Conservation (phyloP, 1,140 invertebrate species). For the Drosophila murphyi region DNA sequence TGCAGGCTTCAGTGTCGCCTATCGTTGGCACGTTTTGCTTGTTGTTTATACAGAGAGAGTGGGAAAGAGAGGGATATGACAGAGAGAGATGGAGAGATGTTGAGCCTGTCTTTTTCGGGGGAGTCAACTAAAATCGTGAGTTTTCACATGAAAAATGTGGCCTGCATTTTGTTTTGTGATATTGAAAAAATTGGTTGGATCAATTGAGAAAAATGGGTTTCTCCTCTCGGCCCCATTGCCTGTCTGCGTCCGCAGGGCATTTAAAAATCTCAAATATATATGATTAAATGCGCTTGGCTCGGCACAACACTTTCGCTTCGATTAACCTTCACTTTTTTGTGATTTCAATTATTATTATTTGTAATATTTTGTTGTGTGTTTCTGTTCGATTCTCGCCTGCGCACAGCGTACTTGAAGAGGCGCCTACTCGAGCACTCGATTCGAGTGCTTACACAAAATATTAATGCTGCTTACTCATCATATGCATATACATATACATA, state of each 20-base stretch:
- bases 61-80: neutral
- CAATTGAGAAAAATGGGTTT: slow-evolving; percentile 57
- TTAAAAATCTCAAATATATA: slow-evolving; percentile 46
- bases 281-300: slow-evolving; percentile 48
- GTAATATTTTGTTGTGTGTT: slow-evolving; percentile 5
- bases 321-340: slow-evolving; percentile 74
- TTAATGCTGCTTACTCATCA: slow-evolving; percentile 44
- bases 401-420: slow-evolving; percentile 41
- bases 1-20: slow-evolving; percentile 35
- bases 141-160: slow-evolving; percentile 74
- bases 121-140: slow-evolving; percentile 11
- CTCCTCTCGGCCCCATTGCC: slow-evolving; percentile 5
- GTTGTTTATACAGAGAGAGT: slow-evolving; percentile 33
- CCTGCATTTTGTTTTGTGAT: slow-evolving; percentile 36
- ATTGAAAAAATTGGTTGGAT: slow-evolving; percentile 71
- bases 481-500: neutral
- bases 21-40: slow-evolving; percentile 38
- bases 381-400: slow-evolving; percentile 50
- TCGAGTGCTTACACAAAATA: slow-evolving; percentile 41
- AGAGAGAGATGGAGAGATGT: neutral
- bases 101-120: neutral
- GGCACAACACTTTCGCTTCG: slow-evolving; percentile 65
- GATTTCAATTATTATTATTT: neutral
- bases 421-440: slow-evolving; percentile 58
- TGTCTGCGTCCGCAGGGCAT: slow-evolving; percentile 46